Percentiles rank a stretch among this genome's conserved stretches.
Evolutionary conservation across 2,113 vertebrate species (phyloP).

Genomic region (Neogale vison): DNA sequence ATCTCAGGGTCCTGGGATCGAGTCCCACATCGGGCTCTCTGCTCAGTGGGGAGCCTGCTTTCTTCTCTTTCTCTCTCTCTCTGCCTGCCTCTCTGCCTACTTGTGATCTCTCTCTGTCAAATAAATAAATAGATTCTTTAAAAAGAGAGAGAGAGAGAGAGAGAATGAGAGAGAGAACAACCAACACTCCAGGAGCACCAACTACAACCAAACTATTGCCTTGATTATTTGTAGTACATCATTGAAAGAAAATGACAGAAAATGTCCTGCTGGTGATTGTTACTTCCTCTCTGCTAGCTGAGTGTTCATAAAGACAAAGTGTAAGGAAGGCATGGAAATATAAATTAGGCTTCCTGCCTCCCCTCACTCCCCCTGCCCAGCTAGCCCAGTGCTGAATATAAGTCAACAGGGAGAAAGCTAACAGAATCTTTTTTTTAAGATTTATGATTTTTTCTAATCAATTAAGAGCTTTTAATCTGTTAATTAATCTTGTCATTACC

Average conservation of each 20-base stretch:
- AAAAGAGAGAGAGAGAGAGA: not conserved
- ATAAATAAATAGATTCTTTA: too few species aligned
- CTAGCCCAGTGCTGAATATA: not conserved
- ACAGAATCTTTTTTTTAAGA: not conserved
- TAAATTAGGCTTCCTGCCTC: not conserved
- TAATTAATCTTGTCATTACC: constrained; percentile 25
- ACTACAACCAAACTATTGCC: not conserved
- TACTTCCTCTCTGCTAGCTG: not conserved
- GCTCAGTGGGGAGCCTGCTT: too few species aligned
- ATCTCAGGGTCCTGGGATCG: too few species aligned
- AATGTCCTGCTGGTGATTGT: not conserved
- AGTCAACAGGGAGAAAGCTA: not conserved
- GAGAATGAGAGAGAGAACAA: not conserved
- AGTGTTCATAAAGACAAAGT: not conserved
- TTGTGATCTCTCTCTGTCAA: too few species aligned
- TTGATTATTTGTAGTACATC: not conserved
- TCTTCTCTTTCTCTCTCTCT: too few species aligned
- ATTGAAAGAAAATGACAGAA: not conserved
- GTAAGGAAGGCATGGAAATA: accelerated
- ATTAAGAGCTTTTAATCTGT: constrained; percentile 16
- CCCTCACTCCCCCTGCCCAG: accelerated
- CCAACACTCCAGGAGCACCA: too few species aligned
- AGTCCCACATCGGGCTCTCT: too few species aligned
- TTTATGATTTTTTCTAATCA: not conserved
- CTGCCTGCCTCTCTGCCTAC: too few species aligned